Evolutionary conservation across 1,140 invertebrate genomes (phyloP).

Genomic region (Solen grandis): DNA sequence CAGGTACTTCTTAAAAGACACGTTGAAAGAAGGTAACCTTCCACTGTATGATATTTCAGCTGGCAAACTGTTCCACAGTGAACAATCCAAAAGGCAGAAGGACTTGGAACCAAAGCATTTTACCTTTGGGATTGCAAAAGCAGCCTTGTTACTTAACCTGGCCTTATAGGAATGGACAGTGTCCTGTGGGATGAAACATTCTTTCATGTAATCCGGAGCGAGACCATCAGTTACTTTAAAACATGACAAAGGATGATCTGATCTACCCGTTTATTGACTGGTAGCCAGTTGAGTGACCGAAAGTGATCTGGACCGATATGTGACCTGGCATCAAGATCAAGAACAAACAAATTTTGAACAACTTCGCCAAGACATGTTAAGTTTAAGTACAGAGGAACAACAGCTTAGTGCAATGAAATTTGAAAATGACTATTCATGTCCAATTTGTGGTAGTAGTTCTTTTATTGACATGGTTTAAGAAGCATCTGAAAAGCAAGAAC

Average conservation of each 20-base stretch:
- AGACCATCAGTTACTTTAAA: not conserved
- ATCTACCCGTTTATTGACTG: constrained; percentile 10
- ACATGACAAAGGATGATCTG: constrained; percentile 17
- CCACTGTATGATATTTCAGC: not conserved
- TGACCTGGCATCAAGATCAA: constrained; percentile 24
- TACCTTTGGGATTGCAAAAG: constrained; percentile 22
- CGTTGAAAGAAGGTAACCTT: constrained; percentile 21
- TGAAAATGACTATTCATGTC: constrained; percentile 11
- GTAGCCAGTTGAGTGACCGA: constrained; percentile 16
- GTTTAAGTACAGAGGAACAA: not conserved
- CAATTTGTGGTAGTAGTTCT: constrained; percentile 25
- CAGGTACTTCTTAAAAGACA: not conserved
- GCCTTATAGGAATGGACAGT: not conserved
- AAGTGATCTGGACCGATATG: constrained; percentile 11
- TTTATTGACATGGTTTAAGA: constrained; percentile 25
- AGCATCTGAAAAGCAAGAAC: constrained; percentile 38
- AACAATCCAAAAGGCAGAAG: constrained; percentile 15
- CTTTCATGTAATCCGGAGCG: constrained; percentile 4
- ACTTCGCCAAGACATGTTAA: not conserved
- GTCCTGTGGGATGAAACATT: constrained; percentile 10
- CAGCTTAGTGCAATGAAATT: constrained; percentile 36
- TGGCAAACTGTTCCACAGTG: constrained; percentile 31
- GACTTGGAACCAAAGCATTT: constrained; percentile 33
- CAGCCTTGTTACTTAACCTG: constrained; percentile 15
- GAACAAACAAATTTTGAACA: constrained; percentile 6